Evolutionary conservation across 2,797 vertebrate genomes (phyloP).

Genomic region (Labroides dimidiatus): DNA sequence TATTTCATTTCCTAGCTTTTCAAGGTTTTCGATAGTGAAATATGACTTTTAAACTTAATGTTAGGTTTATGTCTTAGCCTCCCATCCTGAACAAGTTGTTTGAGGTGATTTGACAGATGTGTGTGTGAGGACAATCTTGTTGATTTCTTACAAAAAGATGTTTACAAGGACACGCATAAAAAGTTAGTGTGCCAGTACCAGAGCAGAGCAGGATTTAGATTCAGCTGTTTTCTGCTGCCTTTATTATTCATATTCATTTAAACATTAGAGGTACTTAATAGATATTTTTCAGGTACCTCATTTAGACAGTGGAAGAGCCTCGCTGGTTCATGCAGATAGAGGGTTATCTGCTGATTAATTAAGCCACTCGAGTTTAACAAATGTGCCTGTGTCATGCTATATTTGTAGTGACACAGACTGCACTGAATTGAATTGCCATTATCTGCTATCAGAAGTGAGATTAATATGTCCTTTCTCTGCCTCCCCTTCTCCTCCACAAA

Average conservation of each 20-base stretch:
- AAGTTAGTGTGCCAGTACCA: background rate
- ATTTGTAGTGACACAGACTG: constrained; percentile 40
- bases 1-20: no score
- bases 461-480: constrained; percentile 56
- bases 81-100: no score
- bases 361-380: constrained; percentile 48
- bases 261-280: constrained; percentile 1
- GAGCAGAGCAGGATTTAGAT: background rate
- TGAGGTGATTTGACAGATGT: no score
- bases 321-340: constrained; percentile 39
- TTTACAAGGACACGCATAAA: background rate
- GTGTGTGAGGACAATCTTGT: no score
- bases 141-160: no score
- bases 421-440: constrained; percentile 32
- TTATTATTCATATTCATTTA: constrained; percentile 26
- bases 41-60: no score
- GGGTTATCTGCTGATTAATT: constrained; percentile 61
- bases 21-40: no score
- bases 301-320: constrained; percentile 20
- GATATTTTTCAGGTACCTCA: constrained; percentile 2
- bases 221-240: background rate
- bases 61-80: no score
- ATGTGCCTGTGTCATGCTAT: constrained; percentile 34
- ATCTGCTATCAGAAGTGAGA: constrained; percentile 55
- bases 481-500: constrained; percentile 33